Evolutionary conservation across 1,140 invertebrate species (phyloP), one percentile per base, ranked within the genome.

Genomic region (Drosophila prosaltans): DNA sequence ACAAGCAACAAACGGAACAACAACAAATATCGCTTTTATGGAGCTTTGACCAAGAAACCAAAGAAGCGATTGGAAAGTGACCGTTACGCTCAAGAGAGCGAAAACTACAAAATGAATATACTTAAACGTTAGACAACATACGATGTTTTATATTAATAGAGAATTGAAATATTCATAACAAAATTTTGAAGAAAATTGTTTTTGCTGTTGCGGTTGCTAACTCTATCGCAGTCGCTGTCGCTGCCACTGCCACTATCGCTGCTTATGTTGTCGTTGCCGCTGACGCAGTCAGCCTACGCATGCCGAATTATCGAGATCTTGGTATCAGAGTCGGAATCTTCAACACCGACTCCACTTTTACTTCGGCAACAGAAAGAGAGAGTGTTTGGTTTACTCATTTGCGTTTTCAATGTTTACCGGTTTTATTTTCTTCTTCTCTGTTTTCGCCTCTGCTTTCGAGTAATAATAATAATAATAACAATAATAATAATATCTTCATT

Each of bases 341-440:
- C 65, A 71, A 21, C 67, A 32, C 57, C 41, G 41, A 74, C 80
- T 78, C 69, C 84, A 84, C 84, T 89, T 89, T 89, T 89, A 89
- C 85, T 82, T 80, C 69, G 40, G 59, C 84, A 81, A 75, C 78
- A 68, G 69, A 89, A 80, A 89, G 84, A 84, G 84, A 89, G 84
- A 85, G 85, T 89, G 78, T 89, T 89, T 84, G 70, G 59, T 57
- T 78, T 79, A 78, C 84, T 89, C 80, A 88, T 89, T 89, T 78
- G 84, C 83, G 83, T 88, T 86, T 84, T 66, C 65, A 69, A 57
- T 66, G 75, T 74, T 83, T 88, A 89, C 83, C 84, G 84, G 84
- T 88, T 88, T 74, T 66, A 36, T 66, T 65, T 43, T 78, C 72
- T 72, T 68, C 40, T 21, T 64, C 58, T 55, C 62, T 54, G 9